Evolutionary conservation across 1,140 invertebrate genomes (phyloP), one percentile per base, ranked within the genome.

Genomic region (Pseudoatta argentina): DNA sequence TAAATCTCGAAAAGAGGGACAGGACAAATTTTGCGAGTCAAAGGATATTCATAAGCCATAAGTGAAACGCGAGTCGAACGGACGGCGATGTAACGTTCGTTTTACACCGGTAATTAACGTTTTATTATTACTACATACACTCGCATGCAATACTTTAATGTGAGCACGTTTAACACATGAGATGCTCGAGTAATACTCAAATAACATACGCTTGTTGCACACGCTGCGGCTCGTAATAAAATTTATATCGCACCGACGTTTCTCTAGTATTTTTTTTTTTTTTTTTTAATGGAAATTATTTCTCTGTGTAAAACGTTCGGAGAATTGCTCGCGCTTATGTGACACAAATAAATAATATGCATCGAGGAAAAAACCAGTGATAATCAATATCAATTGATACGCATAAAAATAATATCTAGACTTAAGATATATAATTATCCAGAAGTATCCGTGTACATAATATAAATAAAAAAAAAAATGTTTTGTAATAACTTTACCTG

Each of bases 191-290:
- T 83, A 61, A 73, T 83, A 48, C 39, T 73, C 67, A 69, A 73
- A 61, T 82, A 82, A 75, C 69, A n/a, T 24, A 61, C 39, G 79
- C 69, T 83, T 83, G 79, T 73, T 83, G 57, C 79, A 61, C 18
- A 73, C 39, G 57, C 27, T 4, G 55, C 69, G 57, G 69, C 12
- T 18, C 79, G 69, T 83, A 73, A 83, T 83, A 83, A 83, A 83
- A 83, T 83, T 73, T 75, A 75, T 83, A 83, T 83, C 79, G 69
- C 44, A n/a, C 27, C 44, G 44, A 61, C 18, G n/a, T 83, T 82
- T 51, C 55, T 61, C 39, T 61, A 48, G 24, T 18, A 21, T 30
- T 57, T 27, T 81, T 24, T 79, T 67, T 82, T 82, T 44, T 12
- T 30, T 30, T 44, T 12, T 30, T 30, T 21, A 30, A 24, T 48